Conservation (phyloP, 2,888 invertebrate genomes). For the Ectemnius lituratus region DNA sequence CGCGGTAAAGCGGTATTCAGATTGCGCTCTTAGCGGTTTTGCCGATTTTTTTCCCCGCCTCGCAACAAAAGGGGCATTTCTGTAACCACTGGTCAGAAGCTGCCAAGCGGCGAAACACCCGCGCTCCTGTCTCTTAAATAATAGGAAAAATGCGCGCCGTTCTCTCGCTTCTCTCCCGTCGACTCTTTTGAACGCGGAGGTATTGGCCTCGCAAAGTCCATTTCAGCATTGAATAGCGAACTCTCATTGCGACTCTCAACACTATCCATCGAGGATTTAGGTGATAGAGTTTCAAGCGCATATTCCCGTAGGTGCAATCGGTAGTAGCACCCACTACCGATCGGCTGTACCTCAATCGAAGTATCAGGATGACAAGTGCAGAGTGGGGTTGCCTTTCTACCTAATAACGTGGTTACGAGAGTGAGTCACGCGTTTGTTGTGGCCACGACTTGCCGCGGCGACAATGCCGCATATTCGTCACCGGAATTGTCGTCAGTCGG, state of each 20-base stretch:
- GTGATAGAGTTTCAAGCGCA: neutral
- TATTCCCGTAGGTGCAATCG: neutral
- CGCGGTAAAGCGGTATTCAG: constrained; percentile 77
- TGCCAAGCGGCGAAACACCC: constrained; percentile 35
- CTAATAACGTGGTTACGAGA: neutral
- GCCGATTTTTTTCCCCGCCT: constrained; percentile 69
- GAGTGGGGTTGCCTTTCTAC: neutral
- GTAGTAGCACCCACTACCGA: neutral
- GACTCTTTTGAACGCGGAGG: constrained; percentile 13
- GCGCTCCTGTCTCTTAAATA: constrained; percentile 24
- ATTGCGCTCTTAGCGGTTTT: constrained; percentile 78
- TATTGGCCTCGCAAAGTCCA: constrained; percentile 8
- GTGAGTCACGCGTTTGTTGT: constrained; percentile 22
- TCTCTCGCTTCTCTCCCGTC: too few species aligned
- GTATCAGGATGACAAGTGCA: constrained; percentile 12
- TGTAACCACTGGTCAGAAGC: constrained; percentile 73
- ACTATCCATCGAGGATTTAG: neutral
- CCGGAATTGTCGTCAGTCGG: constrained; percentile 24
- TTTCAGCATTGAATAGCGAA: neutral
- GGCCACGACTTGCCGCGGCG: constrained; percentile 5
- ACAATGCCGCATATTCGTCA: constrained; percentile 25
- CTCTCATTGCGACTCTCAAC: neutral
- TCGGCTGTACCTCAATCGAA: neutral
- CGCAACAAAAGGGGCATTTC: constrained; percentile 69
- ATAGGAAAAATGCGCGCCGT: constrained; percentile 32